These are phyloP conservation scores for Itoplectis maculator DNA, from an alignment of 2,888 invertebrate genomes.

Conservation along the genomic window DNA sequence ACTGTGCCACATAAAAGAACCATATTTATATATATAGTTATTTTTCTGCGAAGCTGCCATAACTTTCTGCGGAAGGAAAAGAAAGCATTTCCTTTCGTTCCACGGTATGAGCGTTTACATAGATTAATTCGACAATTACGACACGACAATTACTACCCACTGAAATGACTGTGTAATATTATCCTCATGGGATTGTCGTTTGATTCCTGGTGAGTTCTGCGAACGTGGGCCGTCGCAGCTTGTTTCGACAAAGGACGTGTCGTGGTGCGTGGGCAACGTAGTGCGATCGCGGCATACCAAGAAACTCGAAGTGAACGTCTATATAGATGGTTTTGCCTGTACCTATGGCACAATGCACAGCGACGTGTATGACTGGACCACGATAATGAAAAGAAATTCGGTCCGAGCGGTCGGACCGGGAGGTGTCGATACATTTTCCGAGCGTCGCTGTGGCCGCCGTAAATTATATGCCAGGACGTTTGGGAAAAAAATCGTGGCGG, in stretches of 20 bases:
- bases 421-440: constrained; percentile 67
- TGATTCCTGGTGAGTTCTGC: constrained; percentile 29
- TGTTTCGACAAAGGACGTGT: constrained; percentile 32
- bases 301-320: constrained; percentile 40
- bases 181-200: constrained; percentile 64
- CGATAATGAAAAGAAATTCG: constrained; percentile 64
- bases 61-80: neutral
- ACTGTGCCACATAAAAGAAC: no score
- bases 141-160: constrained; percentile 65
- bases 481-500: constrained; percentile 45
- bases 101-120: constrained; percentile 41
- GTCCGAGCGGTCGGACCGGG: constrained; percentile 54
- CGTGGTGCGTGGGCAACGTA: constrained; percentile 61
- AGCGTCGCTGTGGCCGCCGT: constrained; percentile 34
- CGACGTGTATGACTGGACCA: constrained; percentile 40
- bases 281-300: constrained; percentile 51
- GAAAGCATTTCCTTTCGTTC: constrained; percentile 20
- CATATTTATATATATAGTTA: no score
- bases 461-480: constrained; percentile 62
- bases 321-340: constrained; percentile 37
- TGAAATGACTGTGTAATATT: constrained; percentile 60
- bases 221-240: constrained; percentile 55
- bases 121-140: constrained; percentile 68
- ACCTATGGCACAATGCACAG: constrained; percentile 20
- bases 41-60: no score